Evolutionary conservation across 2,888 invertebrate species (phyloP).

Genomic region (Monoplex corrugatus): DNA sequence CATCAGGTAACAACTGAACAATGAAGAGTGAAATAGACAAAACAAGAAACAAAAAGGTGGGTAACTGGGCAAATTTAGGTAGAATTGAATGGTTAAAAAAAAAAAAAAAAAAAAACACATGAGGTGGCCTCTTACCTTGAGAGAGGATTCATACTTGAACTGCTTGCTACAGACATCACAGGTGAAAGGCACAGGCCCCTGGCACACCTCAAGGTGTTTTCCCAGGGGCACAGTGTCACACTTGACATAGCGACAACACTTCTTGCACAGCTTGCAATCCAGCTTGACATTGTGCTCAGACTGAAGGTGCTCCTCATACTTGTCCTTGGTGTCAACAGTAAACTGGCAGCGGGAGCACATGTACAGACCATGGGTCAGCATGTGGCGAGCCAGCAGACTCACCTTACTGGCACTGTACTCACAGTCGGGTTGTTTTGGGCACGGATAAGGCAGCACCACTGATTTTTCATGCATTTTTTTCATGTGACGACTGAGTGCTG

Average conservation of each 20-base stretch:
- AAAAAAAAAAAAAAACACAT: too few relatives aligned
- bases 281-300: slow-evolving; percentile 75
- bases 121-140: slow-evolving; percentile 59
- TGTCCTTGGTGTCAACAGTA: slow-evolving; percentile 69
- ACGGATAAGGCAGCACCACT: slow-evolving; percentile 55
- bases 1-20: too few relatives aligned
- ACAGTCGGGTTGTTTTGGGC: slow-evolving; percentile 45
- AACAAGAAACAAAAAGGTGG: too few relatives aligned
- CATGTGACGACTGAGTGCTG: slow-evolving; percentile 61
- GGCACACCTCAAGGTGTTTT: slow-evolving; percentile 75
- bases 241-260: slow-evolving; percentile 76
- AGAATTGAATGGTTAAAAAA: too few relatives aligned
- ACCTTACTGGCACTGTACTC: slow-evolving; percentile 71
- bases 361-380: slow-evolving; percentile 76
- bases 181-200: slow-evolving; percentile 75
- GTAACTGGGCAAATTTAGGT: too few relatives aligned
- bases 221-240: slow-evolving; percentile 72
- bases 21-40: too few relatives aligned
- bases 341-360: slow-evolving; percentile 77
- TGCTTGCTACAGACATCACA: slow-evolving; percentile 78
- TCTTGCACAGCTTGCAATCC: slow-evolving; percentile 77
- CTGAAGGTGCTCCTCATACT: slow-evolving; percentile 72
- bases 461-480: slow-evolving; percentile 59
- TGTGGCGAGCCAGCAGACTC: slow-evolving; percentile 76
- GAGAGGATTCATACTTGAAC: slow-evolving; percentile 78